Percentiles rank a stretch among this genome's conserved stretches.
These are phyloP conservation scores for Mixornis gularis DNA, from an alignment of 2,113 vertebrate genomes.

Conservation along the genomic window DNA sequence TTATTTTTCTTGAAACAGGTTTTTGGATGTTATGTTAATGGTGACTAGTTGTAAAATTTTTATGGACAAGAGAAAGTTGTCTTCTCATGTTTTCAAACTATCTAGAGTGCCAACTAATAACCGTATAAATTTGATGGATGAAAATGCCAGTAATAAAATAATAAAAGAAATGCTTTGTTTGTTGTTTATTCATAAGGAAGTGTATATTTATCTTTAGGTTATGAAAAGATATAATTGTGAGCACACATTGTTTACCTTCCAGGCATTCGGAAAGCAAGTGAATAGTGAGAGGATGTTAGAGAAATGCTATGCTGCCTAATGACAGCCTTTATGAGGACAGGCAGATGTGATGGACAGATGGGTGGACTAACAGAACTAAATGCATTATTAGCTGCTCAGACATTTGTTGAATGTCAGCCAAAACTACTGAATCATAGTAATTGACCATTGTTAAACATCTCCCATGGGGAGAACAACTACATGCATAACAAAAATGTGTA, in stretches of 20 bases:
- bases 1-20: neutral
- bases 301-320: conserved; percentile 29
- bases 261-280: neutral
- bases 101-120: neutral
- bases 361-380: conserved; percentile 49
- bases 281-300: conserved; percentile 7
- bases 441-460: conserved; percentile 40
- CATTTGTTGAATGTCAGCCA: conserved; percentile 56
- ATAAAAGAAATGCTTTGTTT: neutral
- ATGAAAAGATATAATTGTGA: neutral
- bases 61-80: neutral
- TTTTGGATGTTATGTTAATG: neutral
- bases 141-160: neutral
- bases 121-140: neutral
- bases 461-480: neutral
- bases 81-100: neutral
- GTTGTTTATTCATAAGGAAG: neutral
- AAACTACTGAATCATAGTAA: conserved; percentile 51
- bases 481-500: neutral
- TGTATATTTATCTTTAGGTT: neutral
- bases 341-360: conserved; percentile 63
- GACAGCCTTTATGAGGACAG: conserved; percentile 36
- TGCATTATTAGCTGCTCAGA: conserved; percentile 57
- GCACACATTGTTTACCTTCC: conserved; percentile 28
- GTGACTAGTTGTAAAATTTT: neutral